Percentiles rank a stretch among this genome's conserved stretches.
These are phyloP conservation scores for Urophycis tenuis DNA, from an alignment of 2,797 vertebrate species.

Conservation along the genomic window DNA sequence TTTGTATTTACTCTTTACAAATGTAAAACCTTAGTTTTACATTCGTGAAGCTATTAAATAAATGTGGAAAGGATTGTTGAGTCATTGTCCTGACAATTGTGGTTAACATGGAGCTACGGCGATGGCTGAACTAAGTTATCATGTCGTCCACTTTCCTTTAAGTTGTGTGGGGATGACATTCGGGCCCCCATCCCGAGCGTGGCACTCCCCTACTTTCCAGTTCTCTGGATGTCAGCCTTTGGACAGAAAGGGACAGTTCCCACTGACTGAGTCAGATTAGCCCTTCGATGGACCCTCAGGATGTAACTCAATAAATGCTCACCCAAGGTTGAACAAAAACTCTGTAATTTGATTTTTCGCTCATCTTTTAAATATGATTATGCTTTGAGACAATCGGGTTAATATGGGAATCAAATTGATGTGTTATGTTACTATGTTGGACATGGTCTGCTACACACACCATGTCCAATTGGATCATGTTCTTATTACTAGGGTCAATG, in stretches of 20 bases:
- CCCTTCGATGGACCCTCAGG: neutral
- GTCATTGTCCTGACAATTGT: neutral
- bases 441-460: conserved; percentile 2
- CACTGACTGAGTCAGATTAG: neutral
- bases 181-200: neutral
- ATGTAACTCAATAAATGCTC: conserved; percentile 2
- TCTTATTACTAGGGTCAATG: conserved; percentile 19
- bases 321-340: conserved; percentile 17
- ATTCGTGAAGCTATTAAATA: neutral
- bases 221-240: neutral
- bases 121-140: neutral
- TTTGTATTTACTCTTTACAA: neutral
- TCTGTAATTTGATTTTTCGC: conserved; percentile 7
- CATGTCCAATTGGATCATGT: conserved; percentile 38
- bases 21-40: neutral
- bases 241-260: neutral
- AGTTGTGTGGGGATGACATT: neutral
- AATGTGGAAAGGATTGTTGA: neutral
- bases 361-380: conserved; percentile 20
- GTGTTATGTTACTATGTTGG: conserved; percentile 34
- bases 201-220: neutral
- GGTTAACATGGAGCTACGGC: neutral
- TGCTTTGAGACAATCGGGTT: neutral
- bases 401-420: conserved; percentile 7
- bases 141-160: neutral